A percentile compares a stretch with the other conserved stretches of the same genome.
phyloP scores from a whole-genome alignment of 2,113 vertebrate genomes.

The Phodopus roborovskii region DNA sequence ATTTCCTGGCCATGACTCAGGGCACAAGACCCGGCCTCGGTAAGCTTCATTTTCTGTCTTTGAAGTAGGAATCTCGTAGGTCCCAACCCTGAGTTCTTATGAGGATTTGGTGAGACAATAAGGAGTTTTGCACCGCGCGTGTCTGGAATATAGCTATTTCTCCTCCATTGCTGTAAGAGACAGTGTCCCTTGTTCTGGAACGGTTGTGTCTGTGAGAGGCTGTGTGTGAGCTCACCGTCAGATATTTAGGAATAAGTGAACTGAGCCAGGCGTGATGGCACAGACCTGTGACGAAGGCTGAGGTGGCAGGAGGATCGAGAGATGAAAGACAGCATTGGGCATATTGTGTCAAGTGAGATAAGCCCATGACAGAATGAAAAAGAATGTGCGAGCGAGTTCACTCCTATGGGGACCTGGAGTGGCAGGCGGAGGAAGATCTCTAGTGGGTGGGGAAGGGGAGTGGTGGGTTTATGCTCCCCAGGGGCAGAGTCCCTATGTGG shows the following conservation, averaged over 20 bases:
- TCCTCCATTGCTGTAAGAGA: not conserved
- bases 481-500: not conserved
- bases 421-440: not conserved
- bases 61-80: not conserved
- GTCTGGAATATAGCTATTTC: not conserved
- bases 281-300: not conserved
- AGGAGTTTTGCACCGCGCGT: not conserved
- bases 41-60: not conserved
- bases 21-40: not conserved
- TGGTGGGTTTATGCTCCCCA: not conserved
- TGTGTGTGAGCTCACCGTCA: not conserved
- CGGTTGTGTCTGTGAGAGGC: not conserved
- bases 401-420: rapidly evolving
- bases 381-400: not conserved
- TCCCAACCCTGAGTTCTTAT: not conserved
- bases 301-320: not conserved
- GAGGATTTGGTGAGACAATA: not conserved
- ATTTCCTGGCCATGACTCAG: not conserved
- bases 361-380: not conserved
- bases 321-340: not conserved
- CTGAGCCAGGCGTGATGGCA: not conserved
- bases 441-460: not conserved
- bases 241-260: constrained; percentile 50
- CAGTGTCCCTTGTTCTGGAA: not conserved
- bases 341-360: not conserved